Conservation (phyloP, 2,113 vertebrate species). For the Stegastes partitus region DNA sequence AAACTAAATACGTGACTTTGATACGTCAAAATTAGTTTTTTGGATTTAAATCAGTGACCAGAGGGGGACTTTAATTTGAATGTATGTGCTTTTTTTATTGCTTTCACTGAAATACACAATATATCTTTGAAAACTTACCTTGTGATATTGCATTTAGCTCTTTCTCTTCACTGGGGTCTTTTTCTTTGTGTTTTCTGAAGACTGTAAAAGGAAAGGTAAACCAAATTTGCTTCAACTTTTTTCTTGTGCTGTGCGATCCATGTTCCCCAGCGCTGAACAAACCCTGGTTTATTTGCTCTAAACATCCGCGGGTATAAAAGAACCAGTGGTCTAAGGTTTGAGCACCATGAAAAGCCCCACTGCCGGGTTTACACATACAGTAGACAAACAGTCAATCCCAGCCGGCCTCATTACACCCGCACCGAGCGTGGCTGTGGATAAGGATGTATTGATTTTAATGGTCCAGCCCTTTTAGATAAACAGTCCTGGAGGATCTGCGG, state of each 20-base stretch:
- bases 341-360: constrained; percentile 11
- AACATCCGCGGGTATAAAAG: neutral
- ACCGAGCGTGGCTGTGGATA: constrained; percentile 50
- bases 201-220: neutral
- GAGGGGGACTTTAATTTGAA: too few species aligned
- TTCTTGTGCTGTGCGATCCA: neutral
- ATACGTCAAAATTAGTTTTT: too few species aligned
- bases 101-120: too few species aligned
- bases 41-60: too few species aligned
- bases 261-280: neutral
- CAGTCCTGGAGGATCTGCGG: constrained; percentile 46
- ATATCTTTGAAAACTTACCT: neutral
- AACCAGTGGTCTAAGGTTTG: constrained; percentile 7
- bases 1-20: too few species aligned
- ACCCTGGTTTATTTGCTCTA: neutral
- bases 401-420: constrained; percentile 59
- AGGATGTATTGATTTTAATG: constrained; percentile 63
- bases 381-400: constrained; percentile 53
- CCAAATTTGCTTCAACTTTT: neutral
- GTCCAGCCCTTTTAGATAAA: constrained; percentile 64
- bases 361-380: constrained; percentile 11
- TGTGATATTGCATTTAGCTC: neutral
- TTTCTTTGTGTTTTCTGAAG: neutral
- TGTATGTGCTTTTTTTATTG: too few species aligned
- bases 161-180: neutral